Evolutionary conservation across 2,113 vertebrate genomes (phyloP).

Genomic region (Brienomyrus longianalis): DNA sequence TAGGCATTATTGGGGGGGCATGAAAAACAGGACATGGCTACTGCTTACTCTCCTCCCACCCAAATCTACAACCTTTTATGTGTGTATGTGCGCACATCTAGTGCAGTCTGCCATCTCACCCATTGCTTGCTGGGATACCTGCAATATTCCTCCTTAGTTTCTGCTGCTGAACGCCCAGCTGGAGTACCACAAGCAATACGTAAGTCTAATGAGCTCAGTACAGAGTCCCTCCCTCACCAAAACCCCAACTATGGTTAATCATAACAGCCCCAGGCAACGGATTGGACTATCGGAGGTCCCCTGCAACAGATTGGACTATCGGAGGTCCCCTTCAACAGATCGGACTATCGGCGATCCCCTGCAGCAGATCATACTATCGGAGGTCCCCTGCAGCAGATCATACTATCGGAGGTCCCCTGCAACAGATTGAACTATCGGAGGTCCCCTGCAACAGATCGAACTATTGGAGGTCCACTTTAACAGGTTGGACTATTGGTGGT

Average conservation of each 20-base stretch:
- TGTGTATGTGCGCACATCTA: no score
- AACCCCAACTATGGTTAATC: not conserved
- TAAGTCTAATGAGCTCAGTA: not conserved
- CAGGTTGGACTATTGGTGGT: not conserved
- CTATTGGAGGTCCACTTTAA: no score
- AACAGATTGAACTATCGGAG: rapidly evolving
- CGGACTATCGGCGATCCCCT: no score
- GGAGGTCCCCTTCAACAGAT: no score
- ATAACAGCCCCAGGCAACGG: not conserved
- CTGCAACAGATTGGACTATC: no score
- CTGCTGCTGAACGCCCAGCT: not conserved
- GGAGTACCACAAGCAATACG: not conserved
- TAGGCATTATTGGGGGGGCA: not conserved
- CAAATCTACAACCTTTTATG: not conserved
- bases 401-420: no score
- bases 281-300: no score
- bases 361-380: no score
- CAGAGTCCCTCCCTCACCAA: not conserved
- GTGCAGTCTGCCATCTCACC: not conserved
- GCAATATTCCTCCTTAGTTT: not conserved
- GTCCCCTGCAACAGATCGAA: no score
- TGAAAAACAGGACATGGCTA: not conserved
- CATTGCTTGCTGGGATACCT: not conserved
- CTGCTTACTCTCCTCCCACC: not conserved
- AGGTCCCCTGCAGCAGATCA: no score